Base-by-base conservation (phyloP, 2,113 vertebrate genomes). In the Megalops atlanticus region DNA sequence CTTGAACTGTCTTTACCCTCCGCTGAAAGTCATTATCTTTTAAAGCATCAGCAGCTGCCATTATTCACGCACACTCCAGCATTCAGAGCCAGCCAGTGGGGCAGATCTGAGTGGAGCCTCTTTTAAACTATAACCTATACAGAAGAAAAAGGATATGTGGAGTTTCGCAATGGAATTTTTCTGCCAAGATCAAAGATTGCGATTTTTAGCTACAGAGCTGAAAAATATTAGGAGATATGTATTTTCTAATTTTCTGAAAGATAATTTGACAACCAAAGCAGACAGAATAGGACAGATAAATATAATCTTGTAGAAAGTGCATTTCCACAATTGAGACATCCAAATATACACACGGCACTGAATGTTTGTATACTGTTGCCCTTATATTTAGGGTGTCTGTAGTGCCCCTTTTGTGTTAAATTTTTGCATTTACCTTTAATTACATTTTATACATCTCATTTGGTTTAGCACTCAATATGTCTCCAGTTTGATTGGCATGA, bases 1-100 rank as follows among this genome's bases (percentile, higher is more conserved):
- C 92, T 92, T 96, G 94, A 95, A 95, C 95, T 95, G 91, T 90
- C 87, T 92, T 94, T 95, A 91, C 94, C 93, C 93, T 95, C 92
- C 92, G 93, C 94, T 93, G 94, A 92, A 92, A 94, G 93, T 92
- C 87, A 74, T 93, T 94, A 93, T 94, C 93, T 94, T 91, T 89
- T 49, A 76, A 91, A 93, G 92, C 91, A 94, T 95, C 94, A 94
- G 89, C 93, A 15, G 27, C 14, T 3, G 10, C 68, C 33, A 70
- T 41, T 74, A n/a, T 24, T 74, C 16, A 45, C 24, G 12, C 10
- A 31, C n/a, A 43, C 10, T 18, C 73, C n/a, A n/a, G n/a, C n/a
- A n/a, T n/a, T n/a, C n/a, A n/a, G n/a, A n/a, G n/a, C n/a, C n/a
- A n/a, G n/a, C n/a, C n/a, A n/a, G n/a, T n/a, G n/a, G n/a, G n/a